phyloP scores from a whole-genome alignment of 2,113 vertebrate species.

The Maccullochella peelii region DNA sequence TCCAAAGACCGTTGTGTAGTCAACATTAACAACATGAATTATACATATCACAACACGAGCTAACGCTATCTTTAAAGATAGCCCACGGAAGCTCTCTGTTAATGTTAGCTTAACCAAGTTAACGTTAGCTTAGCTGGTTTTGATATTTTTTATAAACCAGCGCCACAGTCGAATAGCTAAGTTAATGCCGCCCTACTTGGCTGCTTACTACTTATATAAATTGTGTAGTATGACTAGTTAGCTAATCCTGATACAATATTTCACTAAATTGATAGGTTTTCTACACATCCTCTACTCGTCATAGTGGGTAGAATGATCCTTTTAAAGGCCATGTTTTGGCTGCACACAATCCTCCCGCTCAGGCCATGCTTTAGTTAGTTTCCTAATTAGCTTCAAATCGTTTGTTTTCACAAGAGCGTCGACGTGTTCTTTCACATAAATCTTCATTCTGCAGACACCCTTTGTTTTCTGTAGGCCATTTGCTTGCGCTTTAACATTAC shows the following conservation, averaged over 20 bases:
- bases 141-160: slow-evolving; percentile 21
- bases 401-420: slow-evolving; percentile 2
- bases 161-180: not conserved
- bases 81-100: slow-evolving; percentile 40
- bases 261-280: slow-evolving; percentile 1
- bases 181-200: not conserved
- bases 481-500: not conserved
- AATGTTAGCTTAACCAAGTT: slow-evolving; percentile 56
- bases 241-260: not conserved
- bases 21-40: not conserved
- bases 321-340: slow-evolving; percentile 81
- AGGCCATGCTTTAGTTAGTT: slow-evolving; percentile 59
- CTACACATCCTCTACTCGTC: slow-evolving; percentile 14
- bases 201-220: not conserved
- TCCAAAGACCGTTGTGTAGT: fast-evolving
- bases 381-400: slow-evolving; percentile 1
- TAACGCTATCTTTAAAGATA: slow-evolving; percentile 44
- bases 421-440: not conserved
- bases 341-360: slow-evolving; percentile 42
- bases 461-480: slow-evolving; percentile 31
- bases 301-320: slow-evolving; percentile 23
- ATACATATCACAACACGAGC: not conserved
- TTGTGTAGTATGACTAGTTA: not conserved
- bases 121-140: slow-evolving; percentile 63
- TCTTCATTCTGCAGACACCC: not conserved